These are phyloP conservation scores for Dynastes tityus DNA, from an alignment of 2,888 invertebrate genomes.

Conservation along the genomic window DNA sequence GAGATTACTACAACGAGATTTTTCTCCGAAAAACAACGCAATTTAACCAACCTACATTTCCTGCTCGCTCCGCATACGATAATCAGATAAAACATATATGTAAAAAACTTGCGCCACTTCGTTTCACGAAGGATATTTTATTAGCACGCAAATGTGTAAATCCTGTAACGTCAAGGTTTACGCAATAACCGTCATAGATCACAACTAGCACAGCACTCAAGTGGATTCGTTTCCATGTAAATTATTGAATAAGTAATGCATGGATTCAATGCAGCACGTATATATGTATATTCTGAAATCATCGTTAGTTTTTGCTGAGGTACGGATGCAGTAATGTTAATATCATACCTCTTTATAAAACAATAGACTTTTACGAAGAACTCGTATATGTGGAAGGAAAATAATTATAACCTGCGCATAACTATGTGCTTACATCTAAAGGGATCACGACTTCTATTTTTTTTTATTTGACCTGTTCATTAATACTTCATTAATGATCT, in stretches of 20 bases:
- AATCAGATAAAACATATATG: slow-evolving; percentile 4
- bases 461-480: too few relatives aligned
- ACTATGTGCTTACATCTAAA: background rate
- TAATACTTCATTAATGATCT: too few relatives aligned
- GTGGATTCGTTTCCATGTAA: background rate
- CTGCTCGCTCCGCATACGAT: background rate
- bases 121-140: background rate
- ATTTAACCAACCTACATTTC: too few relatives aligned
- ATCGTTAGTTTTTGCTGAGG: background rate
- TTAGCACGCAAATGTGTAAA: slow-evolving; percentile 5
- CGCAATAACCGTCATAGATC: background rate
- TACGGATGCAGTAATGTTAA: background rate
- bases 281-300: background rate
- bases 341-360: background rate
- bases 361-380: background rate
- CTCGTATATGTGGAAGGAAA: background rate
- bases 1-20: too few relatives aligned
- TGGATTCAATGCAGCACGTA: background rate
- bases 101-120: background rate
- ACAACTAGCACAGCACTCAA: background rate
- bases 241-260: slow-evolving; percentile 3
- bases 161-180: background rate
- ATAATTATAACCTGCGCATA: background rate
- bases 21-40: too few relatives aligned
- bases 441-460: background rate